Evolutionary conservation across 1,140 invertebrate species (phyloP).

Genomic region (Drosophila takahashii): DNA sequence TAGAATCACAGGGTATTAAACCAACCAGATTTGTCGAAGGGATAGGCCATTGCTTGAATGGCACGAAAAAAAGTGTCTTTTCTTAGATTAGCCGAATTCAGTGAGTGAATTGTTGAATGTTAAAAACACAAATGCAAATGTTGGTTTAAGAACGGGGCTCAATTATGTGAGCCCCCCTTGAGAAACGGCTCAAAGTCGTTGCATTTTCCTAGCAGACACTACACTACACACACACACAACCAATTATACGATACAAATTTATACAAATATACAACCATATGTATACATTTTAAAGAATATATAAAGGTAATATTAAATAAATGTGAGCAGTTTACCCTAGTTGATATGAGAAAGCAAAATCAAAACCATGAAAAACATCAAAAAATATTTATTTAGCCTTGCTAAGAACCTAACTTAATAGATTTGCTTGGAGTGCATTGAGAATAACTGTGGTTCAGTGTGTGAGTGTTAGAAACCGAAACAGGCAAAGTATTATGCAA

Average conservation of each 20-base stretch:
- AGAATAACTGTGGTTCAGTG: slow-evolving; percentile 23
- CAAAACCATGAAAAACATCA: slow-evolving; percentile 34
- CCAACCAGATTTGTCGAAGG: slow-evolving; percentile 12
- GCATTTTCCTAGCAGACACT: slow-evolving; percentile 67
- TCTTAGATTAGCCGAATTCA: slow-evolving; percentile 66
- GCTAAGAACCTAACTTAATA: slow-evolving; percentile 62
- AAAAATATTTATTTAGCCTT: slow-evolving; percentile 29
- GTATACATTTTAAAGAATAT: slow-evolving; percentile 48
- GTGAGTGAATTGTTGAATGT: slow-evolving; percentile 47
- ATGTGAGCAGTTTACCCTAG: slow-evolving; percentile 74
- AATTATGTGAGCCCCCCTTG: slow-evolving; percentile 62
- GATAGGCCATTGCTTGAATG: slow-evolving; percentile 19
- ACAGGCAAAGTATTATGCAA: slow-evolving; percentile 74
- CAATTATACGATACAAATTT: slow-evolving; percentile 48
- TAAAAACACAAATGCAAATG: slow-evolving; percentile 26
- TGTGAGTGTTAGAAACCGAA: slow-evolving; percentile 48
- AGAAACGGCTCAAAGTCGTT: slow-evolving; percentile 71
- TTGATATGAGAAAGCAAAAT: slow-evolving; percentile 48
- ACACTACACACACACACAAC: slow-evolving; percentile 38
- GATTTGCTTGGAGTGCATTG: slow-evolving; percentile 58
- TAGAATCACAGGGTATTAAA: slow-evolving; percentile 28
- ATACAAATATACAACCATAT: slow-evolving; percentile 48
- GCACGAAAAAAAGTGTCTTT: slow-evolving; percentile 70
- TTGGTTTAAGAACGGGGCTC: slow-evolving; percentile 45
- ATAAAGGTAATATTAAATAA: slow-evolving; percentile 14